A percentile compares a stretch with the other conserved stretches of the same genome.
phyloP scores from a whole-genome alignment of 1,140 invertebrate species.

The Diabrotica virgifera region DNA sequence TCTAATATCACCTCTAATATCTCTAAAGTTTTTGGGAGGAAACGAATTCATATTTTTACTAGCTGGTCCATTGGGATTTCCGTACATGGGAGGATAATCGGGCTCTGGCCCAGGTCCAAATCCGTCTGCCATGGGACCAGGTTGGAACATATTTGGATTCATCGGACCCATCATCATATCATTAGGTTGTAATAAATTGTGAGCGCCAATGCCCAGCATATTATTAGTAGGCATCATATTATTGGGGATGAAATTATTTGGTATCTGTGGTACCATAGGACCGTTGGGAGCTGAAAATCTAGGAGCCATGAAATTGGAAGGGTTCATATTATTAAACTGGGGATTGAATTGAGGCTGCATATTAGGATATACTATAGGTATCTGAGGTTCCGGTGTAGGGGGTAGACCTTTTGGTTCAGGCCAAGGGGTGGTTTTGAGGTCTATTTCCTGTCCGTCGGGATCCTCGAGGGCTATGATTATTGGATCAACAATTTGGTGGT shows the following conservation, averaged over 20 bases:
- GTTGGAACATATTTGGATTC: constrained; percentile 34
- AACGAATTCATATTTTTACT: constrained; percentile 32
- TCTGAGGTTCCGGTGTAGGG: constrained; percentile 44
- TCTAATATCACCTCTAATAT: constrained; percentile 12
- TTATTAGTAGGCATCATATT: constrained; percentile 45
- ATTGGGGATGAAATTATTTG: constrained; percentile 37
- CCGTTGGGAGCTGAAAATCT: constrained; percentile 41
- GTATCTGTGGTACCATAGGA: constrained; percentile 32
- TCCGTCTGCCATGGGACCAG: constrained; percentile 30
- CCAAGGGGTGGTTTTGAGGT: constrained; percentile 72
- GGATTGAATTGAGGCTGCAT: constrained; percentile 50
- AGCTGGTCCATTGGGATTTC: constrained; percentile 21
- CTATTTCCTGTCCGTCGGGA: constrained; percentile 72
- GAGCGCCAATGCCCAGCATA: constrained; percentile 35
- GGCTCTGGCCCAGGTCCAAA: constrained; percentile 29
- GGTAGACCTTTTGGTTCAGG: constrained; percentile 72
- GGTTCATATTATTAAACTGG: constrained; percentile 43
- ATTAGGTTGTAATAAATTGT: constrained; percentile 44
- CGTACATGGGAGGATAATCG: neutral
- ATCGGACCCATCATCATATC: constrained; percentile 41
- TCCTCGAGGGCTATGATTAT: constrained; percentile 85
- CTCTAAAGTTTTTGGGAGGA: constrained; percentile 42
- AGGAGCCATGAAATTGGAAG: constrained; percentile 43
- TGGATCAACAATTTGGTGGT: constrained; percentile 70
- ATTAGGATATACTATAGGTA: constrained; percentile 51